Evolutionary conservation across 2,888 invertebrate species (phyloP).

Genomic region (Cantharis lateralis): DNA sequence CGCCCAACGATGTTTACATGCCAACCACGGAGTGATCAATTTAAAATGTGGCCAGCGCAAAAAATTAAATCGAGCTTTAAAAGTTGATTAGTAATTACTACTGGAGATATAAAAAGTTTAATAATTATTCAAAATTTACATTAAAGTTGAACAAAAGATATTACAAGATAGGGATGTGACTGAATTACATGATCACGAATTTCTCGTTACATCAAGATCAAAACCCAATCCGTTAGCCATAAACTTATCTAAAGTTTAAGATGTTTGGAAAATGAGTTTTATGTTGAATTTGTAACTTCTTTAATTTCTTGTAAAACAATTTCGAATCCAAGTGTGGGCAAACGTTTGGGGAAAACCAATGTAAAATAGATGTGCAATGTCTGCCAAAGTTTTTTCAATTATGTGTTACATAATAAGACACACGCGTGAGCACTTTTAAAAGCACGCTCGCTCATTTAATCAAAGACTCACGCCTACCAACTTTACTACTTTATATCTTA

Average conservation of each 20-base stretch:
- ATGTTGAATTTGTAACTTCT: neutral
- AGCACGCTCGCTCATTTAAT: neutral
- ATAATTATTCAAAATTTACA: neutral
- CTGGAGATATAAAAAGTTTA: neutral
- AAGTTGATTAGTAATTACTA: neutral
- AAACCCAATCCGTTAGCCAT: constrained; percentile 8
- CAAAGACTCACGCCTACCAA: neutral
- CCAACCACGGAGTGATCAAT: neutral
- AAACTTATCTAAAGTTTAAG: constrained; percentile 10
- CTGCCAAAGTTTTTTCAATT: neutral
- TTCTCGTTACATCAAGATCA: constrained; percentile 16
- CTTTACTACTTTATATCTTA: neutral
- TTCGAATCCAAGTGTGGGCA: neutral
- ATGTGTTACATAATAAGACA: neutral
- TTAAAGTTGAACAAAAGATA: neutral
- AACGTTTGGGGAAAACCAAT: neutral
- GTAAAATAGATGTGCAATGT: neutral
- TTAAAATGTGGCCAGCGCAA: neutral
- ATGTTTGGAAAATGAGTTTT: neutral
- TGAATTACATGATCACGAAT: constrained; percentile 14
- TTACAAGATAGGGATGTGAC: neutral
- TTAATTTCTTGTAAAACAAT: neutral
- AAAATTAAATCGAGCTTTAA: neutral
- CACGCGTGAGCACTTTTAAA: neutral
- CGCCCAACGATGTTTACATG: neutral